phyloP scores from a whole-genome alignment of 2,888 invertebrate species.

The Fissipunctia ypsillon region DNA sequence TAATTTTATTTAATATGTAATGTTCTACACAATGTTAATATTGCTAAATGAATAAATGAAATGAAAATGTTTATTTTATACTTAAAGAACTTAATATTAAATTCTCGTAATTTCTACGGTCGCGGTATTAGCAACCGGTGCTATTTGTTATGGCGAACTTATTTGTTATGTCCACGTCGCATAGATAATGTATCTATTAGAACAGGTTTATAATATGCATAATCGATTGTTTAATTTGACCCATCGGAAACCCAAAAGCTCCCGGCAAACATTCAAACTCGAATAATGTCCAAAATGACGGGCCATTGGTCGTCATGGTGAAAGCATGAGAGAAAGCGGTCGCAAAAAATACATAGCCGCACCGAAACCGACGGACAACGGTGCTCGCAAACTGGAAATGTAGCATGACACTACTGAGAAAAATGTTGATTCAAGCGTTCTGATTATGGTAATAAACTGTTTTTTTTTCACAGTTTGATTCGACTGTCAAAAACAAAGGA shows the following conservation, averaged over 20 bases:
- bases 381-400: constrained; percentile 63
- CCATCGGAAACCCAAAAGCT: constrained; percentile 25
- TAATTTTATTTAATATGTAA: too few species aligned
- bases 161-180: background rate
- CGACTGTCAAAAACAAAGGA: constrained; percentile 2
- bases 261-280: constrained; percentile 48
- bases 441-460: background rate
- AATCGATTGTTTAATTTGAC: constrained; percentile 13
- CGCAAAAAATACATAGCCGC: constrained; percentile 72
- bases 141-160: too few species aligned
- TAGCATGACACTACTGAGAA: constrained; percentile 25
- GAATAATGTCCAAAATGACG: constrained; percentile 69
- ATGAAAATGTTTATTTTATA: too few species aligned
- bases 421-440: constrained; percentile 18
- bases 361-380: constrained; percentile 69
- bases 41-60: too few species aligned
- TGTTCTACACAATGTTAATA: too few species aligned
- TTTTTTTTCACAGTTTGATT: background rate
- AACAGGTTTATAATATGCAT: background rate
- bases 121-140: background rate
- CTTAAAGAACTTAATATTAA: background rate
- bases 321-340: constrained; percentile 80
- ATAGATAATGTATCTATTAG: background rate
- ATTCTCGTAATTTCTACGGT: background rate
- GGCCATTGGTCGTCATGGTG: constrained; percentile 70